phyloP scores from a whole-genome alignment of 2,113 vertebrate species.

The Upupa epops region DNA sequence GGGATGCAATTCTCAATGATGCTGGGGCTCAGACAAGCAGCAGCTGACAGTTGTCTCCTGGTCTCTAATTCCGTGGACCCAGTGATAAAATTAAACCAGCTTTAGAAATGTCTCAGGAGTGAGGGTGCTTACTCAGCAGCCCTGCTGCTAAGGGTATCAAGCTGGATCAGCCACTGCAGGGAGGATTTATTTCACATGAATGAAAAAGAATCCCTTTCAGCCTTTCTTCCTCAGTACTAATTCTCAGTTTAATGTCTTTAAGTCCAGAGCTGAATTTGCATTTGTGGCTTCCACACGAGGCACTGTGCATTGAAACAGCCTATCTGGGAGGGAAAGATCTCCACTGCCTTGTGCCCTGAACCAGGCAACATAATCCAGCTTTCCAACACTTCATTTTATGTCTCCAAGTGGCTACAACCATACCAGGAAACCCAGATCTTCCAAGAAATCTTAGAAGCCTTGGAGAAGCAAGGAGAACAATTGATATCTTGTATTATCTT shows the following conservation, averaged over 20 bases:
- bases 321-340: background rate
- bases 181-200: conserved; percentile 27
- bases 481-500: background rate
- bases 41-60: conserved; percentile 2
- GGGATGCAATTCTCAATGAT: background rate
- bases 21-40: background rate
- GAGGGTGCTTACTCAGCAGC: conserved; percentile 17
- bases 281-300: background rate
- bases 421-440: background rate
- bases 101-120: background rate
- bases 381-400: background rate
- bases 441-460: background rate
- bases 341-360: background rate
- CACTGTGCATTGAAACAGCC: background rate
- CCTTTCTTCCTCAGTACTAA: background rate
- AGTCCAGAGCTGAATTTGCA: conserved; percentile 36
- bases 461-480: background rate
- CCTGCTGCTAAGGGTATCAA: conserved; percentile 41
- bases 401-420: background rate
- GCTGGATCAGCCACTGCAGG: background rate
- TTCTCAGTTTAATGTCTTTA: conserved; percentile 24
- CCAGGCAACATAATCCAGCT: background rate
- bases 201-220: conserved; percentile 39
- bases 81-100: conserved; percentile 31
- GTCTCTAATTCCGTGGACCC: background rate